phyloP scores from a whole-genome alignment of 1,140 invertebrate genomes.

The Meloidogyne exigua region DNA sequence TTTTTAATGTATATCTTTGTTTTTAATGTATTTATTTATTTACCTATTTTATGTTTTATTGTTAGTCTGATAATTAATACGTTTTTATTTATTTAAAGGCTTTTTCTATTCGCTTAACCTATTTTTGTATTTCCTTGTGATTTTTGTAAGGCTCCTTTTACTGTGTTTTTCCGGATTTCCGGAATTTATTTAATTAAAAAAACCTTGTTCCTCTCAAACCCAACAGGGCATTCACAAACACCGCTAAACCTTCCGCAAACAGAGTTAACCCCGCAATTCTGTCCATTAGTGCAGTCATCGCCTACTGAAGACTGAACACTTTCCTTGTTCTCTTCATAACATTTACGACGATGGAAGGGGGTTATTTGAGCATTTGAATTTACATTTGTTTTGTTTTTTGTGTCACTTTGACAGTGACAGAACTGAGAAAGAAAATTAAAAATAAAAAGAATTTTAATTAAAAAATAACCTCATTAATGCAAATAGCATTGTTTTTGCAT shows the following conservation, averaged over 20 bases:
- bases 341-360: slow-evolving; percentile 19
- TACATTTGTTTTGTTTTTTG: not conserved
- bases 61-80: no score
- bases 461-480: slow-evolving; percentile 47
- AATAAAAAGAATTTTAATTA: not conserved
- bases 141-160: no score
- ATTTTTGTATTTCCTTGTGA: no score
- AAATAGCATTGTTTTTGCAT: slow-evolving; percentile 46
- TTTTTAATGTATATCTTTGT: no score
- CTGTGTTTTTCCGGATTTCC: no score
- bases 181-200: not conserved
- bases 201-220: slow-evolving; percentile 46
- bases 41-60: no score
- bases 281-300: slow-evolving; percentile 51
- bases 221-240: slow-evolving; percentile 59
- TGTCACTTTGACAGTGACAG: slow-evolving; percentile 2
- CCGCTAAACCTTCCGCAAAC: slow-evolving; percentile 53
- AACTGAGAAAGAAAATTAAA: slow-evolving; percentile 18
- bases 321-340: not conserved
- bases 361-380: slow-evolving; percentile 5
- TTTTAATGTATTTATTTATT: no score
- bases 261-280: slow-evolving; percentile 54
- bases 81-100: no score
- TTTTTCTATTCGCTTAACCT: no score
- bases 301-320: slow-evolving; percentile 43